Evolutionary conservation across 2,888 invertebrate species (phyloP), one percentile per base, ranked within the genome.

Genomic region (Platerodrilus igneus): DNA sequence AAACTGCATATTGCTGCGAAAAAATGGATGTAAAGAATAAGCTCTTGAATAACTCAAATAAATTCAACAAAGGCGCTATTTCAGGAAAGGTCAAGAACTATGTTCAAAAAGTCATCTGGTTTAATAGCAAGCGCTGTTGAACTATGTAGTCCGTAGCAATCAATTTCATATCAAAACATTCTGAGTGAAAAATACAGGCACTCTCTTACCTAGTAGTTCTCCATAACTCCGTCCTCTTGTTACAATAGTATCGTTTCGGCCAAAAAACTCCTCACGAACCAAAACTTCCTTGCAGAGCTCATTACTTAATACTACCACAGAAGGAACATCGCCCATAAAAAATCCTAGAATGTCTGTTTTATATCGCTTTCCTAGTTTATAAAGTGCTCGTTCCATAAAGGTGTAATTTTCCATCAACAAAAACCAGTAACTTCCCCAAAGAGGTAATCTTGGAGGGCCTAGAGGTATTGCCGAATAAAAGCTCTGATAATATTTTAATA

Each of bases 361-460:
- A 55, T 82, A 80, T 45, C 70, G 70, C 29, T 71, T 64, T 4
- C 74, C 71, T 1, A 80, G 61, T 33, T 68, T 69, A 1, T 64
- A 53, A 13, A 78, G 65, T 0, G 74, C 74, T 30, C 67, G 62
- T 8, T 77, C 71, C 1, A 79, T 61, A 52, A 73, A 75, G 30
- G 67, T 68, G 45, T 71, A 72, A 47, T 75, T 67, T 19, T 74
- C 63, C 36, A 75, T 59, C 21, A 79, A 57, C 23, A 81, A 55
- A 22, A 77, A 69, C 63, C 76, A 74, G 47, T 79, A 81, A 16
- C 75, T 75, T 2, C 82, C 80, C 52, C 77, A 77, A 10, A 81
- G 31, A 1, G 82, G 82, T 23, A 81, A 59, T 13, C 73, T 72
- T 1, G 77, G 76, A 2, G 80, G 77, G 22, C 80, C 82, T 81